These are phyloP conservation scores for Diaperis boleti DNA, from an alignment of 2,888 invertebrate species.

Conservation along the genomic window DNA sequence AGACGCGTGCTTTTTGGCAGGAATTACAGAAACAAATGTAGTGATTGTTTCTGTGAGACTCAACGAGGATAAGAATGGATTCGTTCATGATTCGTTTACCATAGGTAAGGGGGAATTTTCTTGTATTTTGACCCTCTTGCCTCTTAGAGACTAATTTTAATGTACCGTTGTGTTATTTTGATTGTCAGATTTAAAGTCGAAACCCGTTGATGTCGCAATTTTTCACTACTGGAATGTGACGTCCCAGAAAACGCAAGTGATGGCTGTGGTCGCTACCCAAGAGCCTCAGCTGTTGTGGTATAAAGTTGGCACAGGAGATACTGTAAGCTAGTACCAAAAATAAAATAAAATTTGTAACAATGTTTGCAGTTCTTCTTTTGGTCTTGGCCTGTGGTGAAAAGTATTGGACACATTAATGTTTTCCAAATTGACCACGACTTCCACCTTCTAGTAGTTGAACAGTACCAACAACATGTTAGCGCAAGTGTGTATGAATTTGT, in stretches of 20 bases:
- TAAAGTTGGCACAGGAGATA: constrained; percentile 46
- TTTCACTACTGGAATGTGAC: constrained; percentile 22
- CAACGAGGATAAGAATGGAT: constrained; percentile 39
- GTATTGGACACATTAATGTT: constrained; percentile 48
- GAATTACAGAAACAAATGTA: constrained; percentile 34
- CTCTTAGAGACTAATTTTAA: too few species aligned
- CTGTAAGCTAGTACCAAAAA: not conserved
- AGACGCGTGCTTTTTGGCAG: constrained; percentile 46
- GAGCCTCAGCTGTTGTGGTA: constrained; percentile 58
- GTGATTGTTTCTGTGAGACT: constrained; percentile 37
- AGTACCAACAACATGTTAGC: constrained; percentile 44
- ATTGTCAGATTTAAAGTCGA: constrained; percentile 43
- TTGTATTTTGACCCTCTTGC: not conserved
- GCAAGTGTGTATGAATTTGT: constrained; percentile 62
- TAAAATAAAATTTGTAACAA: not conserved
- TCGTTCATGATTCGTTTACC: constrained; percentile 37
- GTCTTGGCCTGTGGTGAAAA: constrained; percentile 53
- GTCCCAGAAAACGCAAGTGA: constrained; percentile 6
- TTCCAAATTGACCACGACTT: constrained; percentile 46
- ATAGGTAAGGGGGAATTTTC: constrained; percentile 45
- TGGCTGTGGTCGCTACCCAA: constrained; percentile 25
- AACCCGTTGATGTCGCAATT: constrained; percentile 47
- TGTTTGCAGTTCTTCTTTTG: constrained; percentile 51
- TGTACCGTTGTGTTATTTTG: not conserved
- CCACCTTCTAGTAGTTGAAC: constrained; percentile 55